Conservation (phyloP, 2,888 invertebrate genomes). For the Fragum fragum region DNA sequence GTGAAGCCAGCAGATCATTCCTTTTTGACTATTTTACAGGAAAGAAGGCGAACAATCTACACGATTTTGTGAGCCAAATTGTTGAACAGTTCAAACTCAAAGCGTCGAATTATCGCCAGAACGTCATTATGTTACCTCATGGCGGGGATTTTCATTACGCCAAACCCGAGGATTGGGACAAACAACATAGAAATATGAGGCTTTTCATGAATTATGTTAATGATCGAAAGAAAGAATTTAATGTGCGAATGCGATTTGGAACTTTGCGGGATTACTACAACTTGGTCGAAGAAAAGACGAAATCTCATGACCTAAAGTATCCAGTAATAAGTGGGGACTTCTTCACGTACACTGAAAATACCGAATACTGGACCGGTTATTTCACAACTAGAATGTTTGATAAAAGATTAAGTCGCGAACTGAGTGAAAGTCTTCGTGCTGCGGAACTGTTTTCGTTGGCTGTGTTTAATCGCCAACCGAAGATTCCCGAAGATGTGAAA, state of each 20-base stretch:
- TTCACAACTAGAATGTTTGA: conserved; percentile 92
- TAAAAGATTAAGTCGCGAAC: conserved; percentile 90
- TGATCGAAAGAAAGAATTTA: conserved; percentile 89
- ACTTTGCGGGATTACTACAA: conserved; percentile 96
- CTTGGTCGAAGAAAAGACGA: conserved; percentile 51
- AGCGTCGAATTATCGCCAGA: conserved; percentile 95
- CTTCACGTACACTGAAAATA: conserved; percentile 95
- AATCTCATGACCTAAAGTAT: conserved; percentile 53
- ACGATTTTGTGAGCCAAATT: conserved; percentile 93
- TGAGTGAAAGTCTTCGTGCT: conserved; percentile 79
- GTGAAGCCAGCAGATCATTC: conserved; percentile 29
- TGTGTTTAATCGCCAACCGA: conserved; percentile 34
- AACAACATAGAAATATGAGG: conserved; percentile 97
- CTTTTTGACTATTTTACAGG: conserved; percentile 84
- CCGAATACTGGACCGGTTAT: conserved; percentile 98
- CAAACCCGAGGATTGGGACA: conserved; percentile 95
- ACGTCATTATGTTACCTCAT: conserved; percentile 96
- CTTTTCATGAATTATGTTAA: conserved; percentile 95
- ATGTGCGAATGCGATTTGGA: conserved; percentile 89
- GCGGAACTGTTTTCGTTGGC: conserved; percentile 79
- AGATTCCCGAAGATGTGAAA: conserved; percentile 1
- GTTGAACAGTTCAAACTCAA: conserved; percentile 96
- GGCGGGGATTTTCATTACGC: conserved; percentile 99
- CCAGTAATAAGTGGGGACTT: conserved; percentile 97
- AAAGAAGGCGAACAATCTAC: conserved; percentile 92